Evolutionary conservation across 2,113 vertebrate genomes (phyloP), one percentile per base, ranked within the genome.

Genomic region (Odocoileus virginianus): DNA sequence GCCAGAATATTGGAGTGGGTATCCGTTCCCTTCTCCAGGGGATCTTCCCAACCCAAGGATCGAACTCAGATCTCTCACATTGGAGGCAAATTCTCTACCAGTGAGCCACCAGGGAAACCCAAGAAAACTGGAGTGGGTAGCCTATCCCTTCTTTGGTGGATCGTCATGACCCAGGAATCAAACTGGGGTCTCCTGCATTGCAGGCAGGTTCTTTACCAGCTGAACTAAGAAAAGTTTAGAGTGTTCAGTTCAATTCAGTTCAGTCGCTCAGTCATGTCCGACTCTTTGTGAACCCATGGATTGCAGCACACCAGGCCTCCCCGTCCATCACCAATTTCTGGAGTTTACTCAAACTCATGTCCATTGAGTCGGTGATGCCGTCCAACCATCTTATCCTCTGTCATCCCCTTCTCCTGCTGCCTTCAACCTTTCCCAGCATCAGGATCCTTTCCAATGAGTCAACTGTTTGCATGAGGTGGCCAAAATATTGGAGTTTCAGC

Each of bases 391-490:
- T 40, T 10, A 71, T 40, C 11, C 67, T 71, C 67, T 23, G n/a
- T 40, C n/a, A 5, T 40, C n/a, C 19, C n/a, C n/a, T 71, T 40
- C n/a, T 71, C 67, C 19, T 71, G 19, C n/a, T 0, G 0, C 67
- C n/a, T 3, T 6, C 19, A 40, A 13, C 12, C n/a, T 12, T 12
- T 40, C n/a, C 67, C 19, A 71, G 19, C 67, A 71, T 40, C 19
- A 23, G n/a, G 19, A 19, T 71, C n/a, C 23, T 71, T 40, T 71
- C 67, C 2, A 71, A 6, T 40, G 67, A 71, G 10, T 71, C 67
- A 71, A 36, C 10, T 71, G n/a, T 71, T 71, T 5, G 5, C 10
- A 71, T 71, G 4, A 71, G 67, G 67, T 71, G n/a, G 10, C 67
- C 67, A 40, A 71, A 23, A 10, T 21, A 71, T 36, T 36, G n/a